Conservation (phyloP, 1,140 invertebrate genomes). For the Bilobella aurantiaca region DNA sequence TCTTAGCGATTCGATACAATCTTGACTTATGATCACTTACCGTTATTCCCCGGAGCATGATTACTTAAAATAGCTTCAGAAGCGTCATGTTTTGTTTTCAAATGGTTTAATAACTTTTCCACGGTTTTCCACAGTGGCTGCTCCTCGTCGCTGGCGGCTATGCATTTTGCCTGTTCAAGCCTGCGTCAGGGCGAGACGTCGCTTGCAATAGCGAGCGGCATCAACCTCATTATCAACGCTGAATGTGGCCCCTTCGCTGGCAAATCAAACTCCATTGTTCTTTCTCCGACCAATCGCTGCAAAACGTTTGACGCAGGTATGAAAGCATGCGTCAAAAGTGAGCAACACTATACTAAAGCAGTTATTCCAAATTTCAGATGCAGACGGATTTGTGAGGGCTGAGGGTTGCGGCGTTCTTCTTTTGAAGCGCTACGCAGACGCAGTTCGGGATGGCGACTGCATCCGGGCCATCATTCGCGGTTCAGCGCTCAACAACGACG, state of each 20-base stretch:
- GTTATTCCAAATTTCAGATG: not conserved
- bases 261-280: not conserved
- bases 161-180: too few relatives aligned
- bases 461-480: slow-evolving; percentile 16
- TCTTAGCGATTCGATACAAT: not conserved
- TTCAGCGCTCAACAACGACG: slow-evolving; percentile 17
- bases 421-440: slow-evolving; percentile 17
- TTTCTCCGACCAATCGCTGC: not conserved
- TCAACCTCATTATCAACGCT: slow-evolving; percentile 1
- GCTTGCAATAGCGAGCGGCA: too few relatives aligned
- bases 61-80: too few relatives aligned
- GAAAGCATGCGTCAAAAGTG: not conserved
- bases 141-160: too few relatives aligned
- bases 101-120: too few relatives aligned
- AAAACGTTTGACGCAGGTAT: slow-evolving; percentile 12
- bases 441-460: slow-evolving; percentile 9
- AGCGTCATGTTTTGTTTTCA: too few relatives aligned
- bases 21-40: not conserved
- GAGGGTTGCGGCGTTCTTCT: slow-evolving; percentile 17
- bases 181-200: too few relatives aligned
- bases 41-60: too few relatives aligned
- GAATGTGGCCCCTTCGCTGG: not conserved
- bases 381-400: slow-evolving; percentile 19
- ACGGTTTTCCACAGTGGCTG: too few relatives aligned
- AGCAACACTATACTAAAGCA: not conserved